phyloP scores from a whole-genome alignment of 2,113 vertebrate species.

The Notarius quadriscutis region DNA sequence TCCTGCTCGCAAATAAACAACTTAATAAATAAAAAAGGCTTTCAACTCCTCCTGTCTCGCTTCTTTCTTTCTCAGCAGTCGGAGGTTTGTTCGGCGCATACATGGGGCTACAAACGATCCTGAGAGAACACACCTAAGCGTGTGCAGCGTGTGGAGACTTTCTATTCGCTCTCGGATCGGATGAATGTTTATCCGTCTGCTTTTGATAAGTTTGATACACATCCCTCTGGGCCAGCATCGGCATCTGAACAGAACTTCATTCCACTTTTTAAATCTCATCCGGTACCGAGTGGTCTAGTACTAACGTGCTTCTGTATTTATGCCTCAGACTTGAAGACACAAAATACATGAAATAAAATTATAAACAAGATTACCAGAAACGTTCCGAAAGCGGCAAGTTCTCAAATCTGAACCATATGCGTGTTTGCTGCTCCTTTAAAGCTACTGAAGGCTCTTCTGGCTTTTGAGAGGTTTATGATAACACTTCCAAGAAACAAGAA shows the following conservation, averaged over 20 bases:
- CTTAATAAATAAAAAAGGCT: slow-evolving; percentile 59
- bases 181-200: slow-evolving; percentile 35
- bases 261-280: slow-evolving; percentile 24
- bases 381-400: neutral
- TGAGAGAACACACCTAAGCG: too few relatives aligned
- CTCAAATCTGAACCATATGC: neutral
- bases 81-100: neutral
- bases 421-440: neutral
- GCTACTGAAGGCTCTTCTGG: slow-evolving; percentile 12
- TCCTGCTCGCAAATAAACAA: slow-evolving; percentile 56
- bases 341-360: neutral
- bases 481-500: neutral
- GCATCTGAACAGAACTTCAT: slow-evolving; percentile 1
- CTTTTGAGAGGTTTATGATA: slow-evolving; percentile 7
- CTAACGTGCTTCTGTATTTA: neutral
- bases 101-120: slow-evolving; percentile 15
- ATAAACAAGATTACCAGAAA: neutral
- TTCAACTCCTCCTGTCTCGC: slow-evolving; percentile 47
- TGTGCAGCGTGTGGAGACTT: neutral
- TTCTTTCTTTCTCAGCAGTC: slow-evolving; percentile 11
- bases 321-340: neutral
- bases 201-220: slow-evolving; percentile 2
- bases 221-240: slow-evolving; percentile 8
- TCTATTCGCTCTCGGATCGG: slow-evolving; percentile 19
- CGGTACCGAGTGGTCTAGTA: neutral